Evolutionary conservation across 2,888 invertebrate species (phyloP).

Genomic region (Drosophila subsilvestris): DNA sequence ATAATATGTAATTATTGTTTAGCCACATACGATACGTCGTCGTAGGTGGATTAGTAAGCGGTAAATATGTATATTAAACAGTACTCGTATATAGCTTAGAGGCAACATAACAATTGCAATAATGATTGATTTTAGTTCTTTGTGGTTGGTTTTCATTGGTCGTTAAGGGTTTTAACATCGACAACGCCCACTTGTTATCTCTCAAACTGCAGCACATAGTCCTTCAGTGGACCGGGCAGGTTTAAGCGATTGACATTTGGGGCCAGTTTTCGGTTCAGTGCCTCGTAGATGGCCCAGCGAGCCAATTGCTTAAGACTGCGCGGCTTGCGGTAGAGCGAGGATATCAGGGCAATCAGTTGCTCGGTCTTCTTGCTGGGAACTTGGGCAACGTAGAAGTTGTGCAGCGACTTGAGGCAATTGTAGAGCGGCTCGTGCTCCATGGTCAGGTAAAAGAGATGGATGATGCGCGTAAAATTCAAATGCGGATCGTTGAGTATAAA

Average conservation of each 20-base stretch:
- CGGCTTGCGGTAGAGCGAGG: slow-evolving; percentile 87
- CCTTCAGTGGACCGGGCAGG: slow-evolving; percentile 88
- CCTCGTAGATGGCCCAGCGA: slow-evolving; percentile 88
- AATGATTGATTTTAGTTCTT: slow-evolving; percentile 64
- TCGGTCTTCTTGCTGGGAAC: slow-evolving; percentile 87
- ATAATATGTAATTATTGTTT: slow-evolving; percentile 40
- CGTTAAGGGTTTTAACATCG: slow-evolving; percentile 53
- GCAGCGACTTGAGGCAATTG: slow-evolving; percentile 88
- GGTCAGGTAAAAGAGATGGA: slow-evolving; percentile 87
- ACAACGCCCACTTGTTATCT: slow-evolving; percentile 77
- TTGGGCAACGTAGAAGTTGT: slow-evolving; percentile 87
- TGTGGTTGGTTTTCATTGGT: slow-evolving; percentile 51
- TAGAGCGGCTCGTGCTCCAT: slow-evolving; percentile 89
- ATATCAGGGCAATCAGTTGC: slow-evolving; percentile 87
- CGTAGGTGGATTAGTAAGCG: slow-evolving; percentile 5
- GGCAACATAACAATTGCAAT: slow-evolving; percentile 49
- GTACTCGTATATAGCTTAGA: slow-evolving; percentile 28
- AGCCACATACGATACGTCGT: slow-evolving; percentile 15
- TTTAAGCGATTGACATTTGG: slow-evolving; percentile 88
- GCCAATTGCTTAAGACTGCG: slow-evolving; percentile 90
- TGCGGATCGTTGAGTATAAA: slow-evolving; percentile 87
- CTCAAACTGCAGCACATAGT: slow-evolving; percentile 89
- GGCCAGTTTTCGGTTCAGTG: slow-evolving; percentile 87
- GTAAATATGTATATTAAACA: slow-evolving; percentile 26
- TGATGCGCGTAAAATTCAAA: slow-evolving; percentile 87